Conservation (phyloP, 1,140 invertebrate genomes). For the Aphaenogaster floridana region DNA sequence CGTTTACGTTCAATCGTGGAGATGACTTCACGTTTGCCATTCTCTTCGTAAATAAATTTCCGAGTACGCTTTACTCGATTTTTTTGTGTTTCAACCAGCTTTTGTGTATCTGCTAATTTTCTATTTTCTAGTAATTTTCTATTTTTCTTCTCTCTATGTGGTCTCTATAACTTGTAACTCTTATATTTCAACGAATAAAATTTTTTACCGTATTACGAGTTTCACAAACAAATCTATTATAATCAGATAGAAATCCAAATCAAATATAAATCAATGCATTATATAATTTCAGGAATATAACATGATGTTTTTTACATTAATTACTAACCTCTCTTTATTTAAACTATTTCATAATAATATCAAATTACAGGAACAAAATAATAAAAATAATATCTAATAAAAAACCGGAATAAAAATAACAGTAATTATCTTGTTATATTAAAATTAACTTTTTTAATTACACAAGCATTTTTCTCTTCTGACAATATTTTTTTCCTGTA, state of each 20-base stretch:
- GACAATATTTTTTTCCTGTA: background rate
- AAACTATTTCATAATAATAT: background rate
- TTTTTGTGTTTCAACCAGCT: background rate
- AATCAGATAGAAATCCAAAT: background rate
- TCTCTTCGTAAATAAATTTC: background rate
- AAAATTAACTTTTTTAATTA: slow-evolving; percentile 3
- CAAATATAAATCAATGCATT: too few relatives aligned
- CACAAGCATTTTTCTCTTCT: background rate
- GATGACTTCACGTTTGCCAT: background rate
- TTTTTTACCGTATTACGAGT: background rate
- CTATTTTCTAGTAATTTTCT: background rate
- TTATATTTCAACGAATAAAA: background rate
- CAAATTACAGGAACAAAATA: too few relatives aligned
- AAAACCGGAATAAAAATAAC: too few relatives aligned
- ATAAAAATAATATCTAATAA: too few relatives aligned
- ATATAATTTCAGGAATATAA: background rate
- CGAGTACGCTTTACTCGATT: background rate
- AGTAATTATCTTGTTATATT: background rate
- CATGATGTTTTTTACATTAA: background rate
- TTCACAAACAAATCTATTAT: background rate
- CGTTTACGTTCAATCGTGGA: background rate
- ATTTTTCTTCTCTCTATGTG: background rate
- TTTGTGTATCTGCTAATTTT: background rate
- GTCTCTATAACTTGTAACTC: background rate
- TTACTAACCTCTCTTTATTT: background rate